phyloP scores from a whole-genome alignment of 2,797 vertebrate genomes.

The Phataginus tricuspis region DNA sequence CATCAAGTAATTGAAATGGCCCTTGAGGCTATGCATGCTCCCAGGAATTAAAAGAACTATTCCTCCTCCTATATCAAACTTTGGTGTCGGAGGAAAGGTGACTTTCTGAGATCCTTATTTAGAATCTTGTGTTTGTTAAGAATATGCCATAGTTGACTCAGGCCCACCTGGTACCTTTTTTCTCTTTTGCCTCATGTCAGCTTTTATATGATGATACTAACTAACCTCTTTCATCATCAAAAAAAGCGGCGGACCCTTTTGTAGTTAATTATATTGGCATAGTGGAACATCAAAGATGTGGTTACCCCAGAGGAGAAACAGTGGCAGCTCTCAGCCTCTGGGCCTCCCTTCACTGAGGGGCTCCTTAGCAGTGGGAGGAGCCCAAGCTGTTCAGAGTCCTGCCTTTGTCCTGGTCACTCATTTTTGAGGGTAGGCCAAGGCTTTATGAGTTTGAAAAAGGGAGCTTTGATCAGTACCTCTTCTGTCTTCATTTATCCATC shows the following conservation, averaged over 20 bases:
- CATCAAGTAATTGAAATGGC: neutral
- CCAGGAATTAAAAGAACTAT: neutral
- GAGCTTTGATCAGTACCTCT: neutral
- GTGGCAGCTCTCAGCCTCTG: neutral
- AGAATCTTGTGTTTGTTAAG: conserved; percentile 30
- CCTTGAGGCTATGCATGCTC: neutral
- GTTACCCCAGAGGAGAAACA: neutral
- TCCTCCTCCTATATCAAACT: neutral
- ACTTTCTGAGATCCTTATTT: neutral
- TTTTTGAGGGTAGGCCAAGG: neutral
- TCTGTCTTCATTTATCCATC: neutral
- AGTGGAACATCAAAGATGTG: neutral
- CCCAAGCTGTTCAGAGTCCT: conserved; percentile 34
- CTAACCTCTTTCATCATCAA: neutral
- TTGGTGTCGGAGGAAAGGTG: neutral
- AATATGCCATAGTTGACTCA: neutral
- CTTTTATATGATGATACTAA: neutral
- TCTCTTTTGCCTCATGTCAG: neutral
- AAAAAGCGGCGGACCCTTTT: neutral
- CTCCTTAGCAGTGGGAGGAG: neutral
- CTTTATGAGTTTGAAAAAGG: conserved; percentile 38
- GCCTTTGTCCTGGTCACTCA: neutral
- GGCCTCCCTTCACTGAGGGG: neutral
- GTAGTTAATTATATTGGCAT: conserved; percentile 2
- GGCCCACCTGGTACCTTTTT: conserved; percentile 28